These are phyloP conservation scores for Phorcus lineatus DNA, from an alignment of 2,888 invertebrate genomes.

Conservation along the genomic window DNA sequence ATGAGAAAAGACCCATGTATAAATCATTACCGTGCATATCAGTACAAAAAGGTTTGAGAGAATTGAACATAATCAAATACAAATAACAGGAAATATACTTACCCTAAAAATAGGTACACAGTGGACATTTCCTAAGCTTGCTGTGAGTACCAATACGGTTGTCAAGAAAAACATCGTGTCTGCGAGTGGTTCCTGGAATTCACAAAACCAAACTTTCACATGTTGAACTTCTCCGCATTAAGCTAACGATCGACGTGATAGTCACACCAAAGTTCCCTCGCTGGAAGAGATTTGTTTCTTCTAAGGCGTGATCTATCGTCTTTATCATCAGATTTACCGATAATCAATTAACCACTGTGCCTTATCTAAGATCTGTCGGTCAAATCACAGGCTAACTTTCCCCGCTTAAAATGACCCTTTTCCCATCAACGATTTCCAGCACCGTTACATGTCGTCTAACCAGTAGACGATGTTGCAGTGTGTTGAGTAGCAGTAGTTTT, in stretches of 20 bases:
- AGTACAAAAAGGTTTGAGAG: no score
- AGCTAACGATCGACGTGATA: no score
- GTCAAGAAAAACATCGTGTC: neutral
- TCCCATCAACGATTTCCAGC: neutral
- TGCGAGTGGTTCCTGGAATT: conserved; percentile 6
- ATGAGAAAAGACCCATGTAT: no score
- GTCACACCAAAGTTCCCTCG: no score
- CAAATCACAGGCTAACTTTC: neutral
- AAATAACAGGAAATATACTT: no score
- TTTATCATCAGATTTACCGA: neutral
- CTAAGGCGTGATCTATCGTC: neutral
- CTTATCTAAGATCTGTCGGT: neutral
- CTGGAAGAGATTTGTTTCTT: no score
- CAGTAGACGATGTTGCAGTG: no score
- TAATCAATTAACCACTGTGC: conserved; percentile 1
- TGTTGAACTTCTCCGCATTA: neutral
- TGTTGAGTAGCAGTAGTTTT: no score
- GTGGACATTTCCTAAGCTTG: neutral
- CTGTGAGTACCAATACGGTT: neutral
- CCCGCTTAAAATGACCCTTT: neutral
- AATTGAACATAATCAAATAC: no score
- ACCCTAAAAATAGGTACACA: no score
- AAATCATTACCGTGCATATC: no score
- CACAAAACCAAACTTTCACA: neutral
- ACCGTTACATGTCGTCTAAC: no score